phyloP scores from a whole-genome alignment of 1,140 invertebrate species.

The Eupristina koningsbergeri region DNA sequence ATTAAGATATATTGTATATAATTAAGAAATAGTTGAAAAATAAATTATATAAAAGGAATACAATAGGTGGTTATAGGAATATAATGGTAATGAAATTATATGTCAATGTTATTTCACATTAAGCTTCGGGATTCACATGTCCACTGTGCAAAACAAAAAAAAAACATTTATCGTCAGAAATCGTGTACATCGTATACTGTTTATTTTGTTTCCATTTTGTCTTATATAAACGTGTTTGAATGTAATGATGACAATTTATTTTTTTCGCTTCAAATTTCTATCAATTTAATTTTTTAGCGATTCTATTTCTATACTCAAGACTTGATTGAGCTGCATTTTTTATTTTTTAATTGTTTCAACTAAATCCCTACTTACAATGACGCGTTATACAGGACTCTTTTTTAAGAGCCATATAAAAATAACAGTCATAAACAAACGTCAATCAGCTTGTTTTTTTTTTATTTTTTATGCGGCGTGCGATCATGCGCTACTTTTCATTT shows the following conservation, averaged over 20 bases:
- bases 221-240: slow-evolving; percentile 49
- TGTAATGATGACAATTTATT: slow-evolving; percentile 17
- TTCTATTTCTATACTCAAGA: slow-evolving; percentile 53
- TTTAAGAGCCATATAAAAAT: slow-evolving; percentile 67
- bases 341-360: slow-evolving; percentile 52
- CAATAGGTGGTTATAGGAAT: no score
- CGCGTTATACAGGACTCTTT: slow-evolving; percentile 58
- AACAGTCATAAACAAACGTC: slow-evolving; percentile 67
- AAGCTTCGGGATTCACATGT: slow-evolving; percentile 64
- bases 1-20: no score
- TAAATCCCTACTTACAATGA: slow-evolving; percentile 62
- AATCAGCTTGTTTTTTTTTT: slow-evolving; percentile 48
- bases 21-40: no score
- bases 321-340: slow-evolving; percentile 47
- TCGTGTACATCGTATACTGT: slow-evolving; percentile 57
- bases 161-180: slow-evolving; percentile 65
- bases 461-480: slow-evolving; percentile 43
- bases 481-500: slow-evolving; percentile 53
- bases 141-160: slow-evolving; percentile 68
- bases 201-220: slow-evolving; percentile 52
- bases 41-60: not conserved
- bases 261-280: slow-evolving; percentile 42
- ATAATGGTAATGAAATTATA: slow-evolving; percentile 30
- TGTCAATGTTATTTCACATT: slow-evolving; percentile 42
- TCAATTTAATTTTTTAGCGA: slow-evolving; percentile 46